phyloP scores from a whole-genome alignment of 2,113 vertebrate genomes.

The Paracanthobrama guichenoti region DNA sequence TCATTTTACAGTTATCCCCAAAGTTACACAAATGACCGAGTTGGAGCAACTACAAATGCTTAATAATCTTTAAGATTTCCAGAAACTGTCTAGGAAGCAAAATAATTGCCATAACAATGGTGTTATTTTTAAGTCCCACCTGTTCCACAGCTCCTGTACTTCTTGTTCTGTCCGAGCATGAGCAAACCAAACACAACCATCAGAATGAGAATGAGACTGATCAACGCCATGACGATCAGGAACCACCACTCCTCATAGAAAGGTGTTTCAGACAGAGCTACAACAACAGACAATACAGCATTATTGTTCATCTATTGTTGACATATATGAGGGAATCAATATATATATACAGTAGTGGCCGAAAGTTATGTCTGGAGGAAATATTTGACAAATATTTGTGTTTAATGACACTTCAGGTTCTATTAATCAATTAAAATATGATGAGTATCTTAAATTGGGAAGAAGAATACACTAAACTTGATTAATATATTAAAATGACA shows the following conservation, averaged over 20 bases:
- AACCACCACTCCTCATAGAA: conserved; percentile 99
- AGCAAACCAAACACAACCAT: conserved; percentile 85
- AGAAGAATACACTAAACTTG: too few relatives aligned
- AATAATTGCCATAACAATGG: not conserved
- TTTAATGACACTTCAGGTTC: too few relatives aligned
- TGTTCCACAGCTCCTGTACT: conserved; percentile 83
- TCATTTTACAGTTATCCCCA: not conserved
- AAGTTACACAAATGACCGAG: not conserved
- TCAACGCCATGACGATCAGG: conserved; percentile 88
- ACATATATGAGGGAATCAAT: not conserved
- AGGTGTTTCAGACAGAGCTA: conserved; percentile 84
- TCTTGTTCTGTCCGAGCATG: conserved; percentile 87
- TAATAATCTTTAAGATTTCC: not conserved
- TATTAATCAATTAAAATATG: too few relatives aligned
- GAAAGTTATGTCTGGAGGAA: not conserved
- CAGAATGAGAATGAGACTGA: conserved; percentile 87
- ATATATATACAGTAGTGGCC: not conserved
- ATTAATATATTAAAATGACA: too few relatives aligned
- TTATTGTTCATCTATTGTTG: not conserved
- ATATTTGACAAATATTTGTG: too few relatives aligned
- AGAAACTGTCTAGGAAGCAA: not conserved
- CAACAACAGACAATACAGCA: conserved; percentile 44
- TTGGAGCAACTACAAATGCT: not conserved
- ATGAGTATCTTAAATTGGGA: too few relatives aligned
- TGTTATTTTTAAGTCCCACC: conserved; percentile 70